phyloP scores from a whole-genome alignment of 2,888 invertebrate species.

The Zaprionus lineosus region DNA sequence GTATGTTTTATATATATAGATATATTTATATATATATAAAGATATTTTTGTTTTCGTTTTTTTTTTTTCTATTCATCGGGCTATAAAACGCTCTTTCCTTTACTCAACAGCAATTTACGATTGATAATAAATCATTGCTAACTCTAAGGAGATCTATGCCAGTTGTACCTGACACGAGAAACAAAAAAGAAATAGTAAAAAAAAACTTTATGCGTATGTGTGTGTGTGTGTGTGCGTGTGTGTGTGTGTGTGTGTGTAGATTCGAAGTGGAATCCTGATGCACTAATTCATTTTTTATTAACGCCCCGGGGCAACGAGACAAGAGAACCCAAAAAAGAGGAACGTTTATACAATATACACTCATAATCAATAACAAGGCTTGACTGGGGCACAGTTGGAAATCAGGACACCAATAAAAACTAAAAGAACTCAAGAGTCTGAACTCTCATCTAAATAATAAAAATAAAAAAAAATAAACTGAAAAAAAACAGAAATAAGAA shows the following conservation, averaged over 20 bases:
- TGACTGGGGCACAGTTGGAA: constrained; percentile 65
- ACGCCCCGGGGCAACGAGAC: constrained; percentile 42
- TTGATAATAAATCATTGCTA: constrained; percentile 67
- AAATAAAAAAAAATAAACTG: no score
- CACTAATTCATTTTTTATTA: constrained; percentile 77
- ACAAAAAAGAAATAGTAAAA: background rate
- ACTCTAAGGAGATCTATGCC: constrained; percentile 39
- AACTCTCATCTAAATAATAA: constrained; percentile 69
- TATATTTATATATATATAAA: background rate
- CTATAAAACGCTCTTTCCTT: constrained; percentile 49
- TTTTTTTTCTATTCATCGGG: constrained; percentile 49
- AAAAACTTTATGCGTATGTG: background rate
- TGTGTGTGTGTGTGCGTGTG: background rate
- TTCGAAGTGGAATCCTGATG: constrained; percentile 48
- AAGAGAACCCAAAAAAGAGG: constrained; percentile 31
- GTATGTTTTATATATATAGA: background rate
- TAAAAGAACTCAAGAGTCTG: constrained; percentile 24
- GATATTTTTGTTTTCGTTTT: no score
- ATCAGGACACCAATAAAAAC: constrained; percentile 71
- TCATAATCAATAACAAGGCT: constrained; percentile 64
- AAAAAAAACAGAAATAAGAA: no score
- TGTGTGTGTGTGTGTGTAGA: background rate
- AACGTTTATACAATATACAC: constrained; percentile 17
- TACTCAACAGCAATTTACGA: constrained; percentile 66
- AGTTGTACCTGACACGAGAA: constrained; percentile 21